phyloP scores from a whole-genome alignment of 2,888 invertebrate species.

The Cyclophora albipunctata region DNA sequence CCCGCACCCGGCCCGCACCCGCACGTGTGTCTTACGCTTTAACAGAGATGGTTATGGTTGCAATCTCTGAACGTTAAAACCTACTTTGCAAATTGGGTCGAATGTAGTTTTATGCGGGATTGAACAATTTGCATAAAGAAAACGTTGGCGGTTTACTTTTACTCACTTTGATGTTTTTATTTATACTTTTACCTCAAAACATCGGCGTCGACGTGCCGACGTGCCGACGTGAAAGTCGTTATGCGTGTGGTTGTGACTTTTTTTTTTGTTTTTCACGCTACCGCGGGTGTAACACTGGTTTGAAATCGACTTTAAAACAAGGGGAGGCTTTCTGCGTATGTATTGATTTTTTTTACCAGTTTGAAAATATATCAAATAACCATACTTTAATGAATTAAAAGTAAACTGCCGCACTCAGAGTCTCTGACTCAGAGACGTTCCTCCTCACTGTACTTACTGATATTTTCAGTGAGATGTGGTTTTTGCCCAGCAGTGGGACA shows the following conservation, averaged over 20 bases:
- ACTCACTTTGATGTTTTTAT: slow-evolving; percentile 2
- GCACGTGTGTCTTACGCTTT: too few relatives aligned
- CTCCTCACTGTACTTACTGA: too few relatives aligned
- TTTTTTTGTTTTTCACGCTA: background rate
- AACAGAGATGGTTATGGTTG: too few relatives aligned
- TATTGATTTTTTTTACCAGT: too few relatives aligned
- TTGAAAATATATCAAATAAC: too few relatives aligned
- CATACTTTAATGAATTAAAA: too few relatives aligned
- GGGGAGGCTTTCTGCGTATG: too few relatives aligned
- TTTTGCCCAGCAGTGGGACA: too few relatives aligned
- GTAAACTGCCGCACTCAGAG: too few relatives aligned
- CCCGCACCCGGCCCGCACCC: too few relatives aligned
- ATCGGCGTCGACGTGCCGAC: background rate
- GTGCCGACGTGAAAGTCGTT: background rate
- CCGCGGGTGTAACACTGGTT: background rate
- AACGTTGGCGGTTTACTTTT: background rate
- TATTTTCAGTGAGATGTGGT: too few relatives aligned
- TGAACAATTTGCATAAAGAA: slow-evolving; percentile 8
- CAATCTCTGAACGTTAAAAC: background rate
- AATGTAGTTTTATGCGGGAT: slow-evolving; percentile 4
- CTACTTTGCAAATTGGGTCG: slow-evolving; percentile 9
- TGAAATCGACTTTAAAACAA: background rate
- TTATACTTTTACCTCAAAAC: background rate
- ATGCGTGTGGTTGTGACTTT: background rate
- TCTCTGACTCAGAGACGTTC: too few relatives aligned